Conservation (phyloP, 2,888 invertebrate species). For the Drosophila peninsularis region DNA sequence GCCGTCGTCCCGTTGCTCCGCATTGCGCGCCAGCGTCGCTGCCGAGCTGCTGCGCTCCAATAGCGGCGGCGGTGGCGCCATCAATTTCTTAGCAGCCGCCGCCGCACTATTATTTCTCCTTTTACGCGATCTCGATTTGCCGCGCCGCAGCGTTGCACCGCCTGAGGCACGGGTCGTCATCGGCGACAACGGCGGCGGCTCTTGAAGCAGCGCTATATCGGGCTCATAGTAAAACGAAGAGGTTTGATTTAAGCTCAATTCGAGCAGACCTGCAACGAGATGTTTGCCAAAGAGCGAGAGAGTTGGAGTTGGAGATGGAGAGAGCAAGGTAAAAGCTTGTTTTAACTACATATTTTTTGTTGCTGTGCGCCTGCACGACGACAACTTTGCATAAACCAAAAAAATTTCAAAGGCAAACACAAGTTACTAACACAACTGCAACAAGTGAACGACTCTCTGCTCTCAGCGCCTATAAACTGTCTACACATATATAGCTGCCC, state of each 20-base stretch:
- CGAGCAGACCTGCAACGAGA: conserved; percentile 74
- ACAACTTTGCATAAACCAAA: conserved; percentile 23
- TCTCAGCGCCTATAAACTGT: conserved; percentile 2
- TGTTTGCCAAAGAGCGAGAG: conserved; percentile 48
- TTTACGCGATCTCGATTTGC: conserved; percentile 62
- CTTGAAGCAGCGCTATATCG: conserved; percentile 32
- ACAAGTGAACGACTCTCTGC: conserved; percentile 11
- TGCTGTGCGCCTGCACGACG: conserved; percentile 28
- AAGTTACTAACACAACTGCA: not conserved
- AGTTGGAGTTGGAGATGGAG: conserved; percentile 34
- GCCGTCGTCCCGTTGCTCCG: conserved; percentile 66
- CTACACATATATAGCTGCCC: not conserved
- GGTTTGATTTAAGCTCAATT: conserved; percentile 67
- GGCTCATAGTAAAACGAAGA: conserved; percentile 59
- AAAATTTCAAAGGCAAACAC: conserved; percentile 36
- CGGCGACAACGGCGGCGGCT: conserved; percentile 14
- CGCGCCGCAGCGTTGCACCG: conserved; percentile 48
- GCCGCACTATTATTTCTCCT: conserved; percentile 32
- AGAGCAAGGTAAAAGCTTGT: conserved; percentile 47
- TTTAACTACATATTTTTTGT: conserved; percentile 22
- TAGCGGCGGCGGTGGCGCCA: conserved; percentile 18
- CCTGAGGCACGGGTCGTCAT: conserved; percentile 8
- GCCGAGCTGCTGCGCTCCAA: conserved; percentile 62
- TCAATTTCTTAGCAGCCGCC: conserved; percentile 18
- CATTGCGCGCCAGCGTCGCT: conserved; percentile 62